phyloP scores from a whole-genome alignment of 2,113 vertebrate genomes.

The Eonycteris spelaea region DNA sequence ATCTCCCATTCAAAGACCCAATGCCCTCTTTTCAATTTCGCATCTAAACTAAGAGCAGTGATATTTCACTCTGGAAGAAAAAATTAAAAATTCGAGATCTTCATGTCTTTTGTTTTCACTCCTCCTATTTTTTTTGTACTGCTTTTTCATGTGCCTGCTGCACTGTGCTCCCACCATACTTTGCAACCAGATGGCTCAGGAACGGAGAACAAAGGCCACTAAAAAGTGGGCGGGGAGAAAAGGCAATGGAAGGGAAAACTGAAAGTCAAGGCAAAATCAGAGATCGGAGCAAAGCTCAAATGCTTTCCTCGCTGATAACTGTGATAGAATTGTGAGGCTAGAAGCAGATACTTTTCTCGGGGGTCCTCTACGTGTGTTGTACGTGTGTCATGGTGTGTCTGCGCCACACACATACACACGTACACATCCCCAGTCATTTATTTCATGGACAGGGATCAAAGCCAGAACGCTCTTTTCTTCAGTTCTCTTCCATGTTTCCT shows the following conservation, averaged over 20 bases:
- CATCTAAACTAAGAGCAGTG: constrained; percentile 13
- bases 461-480: neutral
- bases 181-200: constrained; percentile 77
- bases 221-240: constrained; percentile 68
- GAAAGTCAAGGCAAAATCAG: constrained; percentile 63
- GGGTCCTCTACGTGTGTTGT: neutral
- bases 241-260: constrained; percentile 14
- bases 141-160: constrained; percentile 69
- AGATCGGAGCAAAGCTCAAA: constrained; percentile 43
- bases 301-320: constrained; percentile 17
- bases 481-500: neutral
- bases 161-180: constrained; percentile 75
- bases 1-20: neutral
- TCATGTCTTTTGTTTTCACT: constrained; percentile 76
- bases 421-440: neutral
- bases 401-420: neutral
- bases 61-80: constrained; percentile 72
- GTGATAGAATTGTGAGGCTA: neutral
- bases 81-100: constrained; percentile 64
- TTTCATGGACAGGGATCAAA: neutral
- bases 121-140: constrained; percentile 61
- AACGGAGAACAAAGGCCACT: constrained; percentile 76
- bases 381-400: neutral
- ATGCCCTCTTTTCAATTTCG: neutral
- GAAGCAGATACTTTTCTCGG: neutral